A percentile compares a stretch with the other conserved stretches of the same genome.
These are phyloP conservation scores for Acronicta leporina DNA, from an alignment of 2,888 invertebrate genomes.

Conservation along the genomic window DNA sequence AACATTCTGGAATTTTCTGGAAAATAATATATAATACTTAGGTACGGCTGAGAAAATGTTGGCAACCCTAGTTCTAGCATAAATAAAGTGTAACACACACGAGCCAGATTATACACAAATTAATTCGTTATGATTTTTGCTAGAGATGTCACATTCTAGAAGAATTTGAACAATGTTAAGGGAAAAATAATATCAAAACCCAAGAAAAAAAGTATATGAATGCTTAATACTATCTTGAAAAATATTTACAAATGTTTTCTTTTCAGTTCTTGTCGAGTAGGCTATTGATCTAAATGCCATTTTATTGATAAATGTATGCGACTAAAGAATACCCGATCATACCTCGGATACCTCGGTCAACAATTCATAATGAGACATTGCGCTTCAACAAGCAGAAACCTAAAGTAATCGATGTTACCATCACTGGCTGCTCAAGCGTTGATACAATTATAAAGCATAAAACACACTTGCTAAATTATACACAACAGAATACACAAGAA, in stretches of 20 bases:
- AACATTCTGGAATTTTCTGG: no score
- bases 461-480: background rate
- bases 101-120: background rate
- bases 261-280: no score
- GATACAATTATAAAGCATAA: conserved; percentile 5
- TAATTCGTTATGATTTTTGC: background rate
- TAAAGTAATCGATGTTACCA: conserved; percentile 26
- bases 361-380: conserved; percentile 32
- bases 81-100: conserved; percentile 19
- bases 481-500: background rate
- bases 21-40: no score
- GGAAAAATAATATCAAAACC: no score
- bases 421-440: conserved; percentile 15
- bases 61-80: conserved; percentile 1
- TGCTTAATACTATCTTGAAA: no score
- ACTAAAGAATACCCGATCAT: background rate
- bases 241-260: no score
- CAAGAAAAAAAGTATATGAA: no score
- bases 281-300: no score
- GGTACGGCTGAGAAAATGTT: no score
- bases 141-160: background rate
- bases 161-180: no score
- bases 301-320: no score
- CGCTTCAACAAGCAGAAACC: conserved; percentile 36
- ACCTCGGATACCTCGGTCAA: no score